Evolutionary conservation across 1,140 invertebrate species (phyloP), one percentile per base, ranked within the genome.

Genomic region (Chymomyza costata): DNA sequence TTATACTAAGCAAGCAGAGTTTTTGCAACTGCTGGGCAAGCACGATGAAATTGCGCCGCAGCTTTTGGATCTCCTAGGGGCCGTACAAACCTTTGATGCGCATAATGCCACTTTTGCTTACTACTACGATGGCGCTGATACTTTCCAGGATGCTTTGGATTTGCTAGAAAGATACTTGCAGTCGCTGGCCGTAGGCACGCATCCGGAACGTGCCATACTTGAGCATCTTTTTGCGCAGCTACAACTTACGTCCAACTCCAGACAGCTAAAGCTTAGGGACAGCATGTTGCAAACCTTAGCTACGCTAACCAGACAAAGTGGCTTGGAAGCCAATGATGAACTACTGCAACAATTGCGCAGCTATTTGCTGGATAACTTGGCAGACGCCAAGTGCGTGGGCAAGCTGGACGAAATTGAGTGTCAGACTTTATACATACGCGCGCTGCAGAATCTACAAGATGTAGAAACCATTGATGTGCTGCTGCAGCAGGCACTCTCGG

Each of bases 111-210:
- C 90, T 8, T 90, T 92, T 85, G 89, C 90, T 38, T 78, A 88
- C 25, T 85, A 93, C 1, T 88, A 89, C 43, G 89, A 91, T 30
- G 88, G 90, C 2, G 85, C 86, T 1, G 88, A 89, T 1, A 59
- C 55, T 1, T 81, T 88, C 49, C 62, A 87, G 15, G 90, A 92
- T 47, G 85, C 89, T 49, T 63, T 88, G 32, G 90, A 92, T 44
- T 81, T 89, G 10, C 88, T 89, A 2, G 93, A 95, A 67, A 86
- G 92, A 50, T 94, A 94, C 82, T 84, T 94, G 1, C 91, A 93
- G 88, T 89, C 90, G 0, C 65, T 94, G 8, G 92, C 93, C 0
- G 82, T 93, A 2, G 89, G 90, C 8, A 86, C 88, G 5, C 87
- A 90, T 63, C 91, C 91, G 2, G 85, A 87, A 31, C 71, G 87